A percentile compares a stretch with the other conserved stretches of the same genome.
Conservation (phyloP, 2,888 invertebrate genomes). For the Helleia helle region DNA sequence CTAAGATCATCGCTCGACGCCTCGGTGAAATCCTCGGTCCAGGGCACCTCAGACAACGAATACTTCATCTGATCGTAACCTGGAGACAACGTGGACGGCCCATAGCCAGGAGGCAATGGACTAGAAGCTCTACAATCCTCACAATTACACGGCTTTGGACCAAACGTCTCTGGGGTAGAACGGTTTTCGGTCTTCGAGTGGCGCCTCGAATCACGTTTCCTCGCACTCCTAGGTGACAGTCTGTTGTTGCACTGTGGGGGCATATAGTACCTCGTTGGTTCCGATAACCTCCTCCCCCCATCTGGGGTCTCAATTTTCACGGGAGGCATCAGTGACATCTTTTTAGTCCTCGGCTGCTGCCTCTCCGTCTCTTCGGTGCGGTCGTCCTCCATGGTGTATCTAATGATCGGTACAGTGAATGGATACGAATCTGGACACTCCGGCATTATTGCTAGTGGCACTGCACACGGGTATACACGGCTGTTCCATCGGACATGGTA, state of each 20-base stretch:
- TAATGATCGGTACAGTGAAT: conserved; percentile 61
- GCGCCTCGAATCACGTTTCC: conserved; percentile 50
- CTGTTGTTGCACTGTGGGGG: conserved; percentile 65
- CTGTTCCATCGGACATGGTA: conserved; percentile 23
- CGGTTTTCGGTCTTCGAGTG: conserved; percentile 46
- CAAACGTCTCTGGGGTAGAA: conserved; percentile 39
- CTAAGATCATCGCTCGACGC: conserved; percentile 93
- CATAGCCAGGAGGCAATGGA: conserved; percentile 62
- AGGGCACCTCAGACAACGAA: conserved; percentile 83
- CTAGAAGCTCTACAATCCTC: conserved; percentile 69
- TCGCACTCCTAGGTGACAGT: conserved; percentile 58
- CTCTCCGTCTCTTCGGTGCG: conserved; percentile 35
- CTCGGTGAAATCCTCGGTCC: conserved; percentile 86
- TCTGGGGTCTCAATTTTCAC: conserved; percentile 66
- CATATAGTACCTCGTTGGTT: conserved; percentile 56
- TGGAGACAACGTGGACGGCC: conserved; percentile 62
- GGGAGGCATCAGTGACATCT: conserved; percentile 58
- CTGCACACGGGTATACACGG: conserved; percentile 34
- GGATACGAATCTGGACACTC: conserved; percentile 63
- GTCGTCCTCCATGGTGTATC: conserved; percentile 66
- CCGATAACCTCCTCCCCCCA: conserved; percentile 49
- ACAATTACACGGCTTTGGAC: conserved; percentile 61
- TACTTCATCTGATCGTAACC: conserved; percentile 88
- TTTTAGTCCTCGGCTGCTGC: conserved; percentile 50
- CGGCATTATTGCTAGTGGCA: conserved; percentile 51